A percentile compares a stretch with the other conserved stretches of the same genome.
These are phyloP conservation scores for Phasia obesa DNA, from an alignment of 2,888 invertebrate genomes.

Conservation along the genomic window DNA sequence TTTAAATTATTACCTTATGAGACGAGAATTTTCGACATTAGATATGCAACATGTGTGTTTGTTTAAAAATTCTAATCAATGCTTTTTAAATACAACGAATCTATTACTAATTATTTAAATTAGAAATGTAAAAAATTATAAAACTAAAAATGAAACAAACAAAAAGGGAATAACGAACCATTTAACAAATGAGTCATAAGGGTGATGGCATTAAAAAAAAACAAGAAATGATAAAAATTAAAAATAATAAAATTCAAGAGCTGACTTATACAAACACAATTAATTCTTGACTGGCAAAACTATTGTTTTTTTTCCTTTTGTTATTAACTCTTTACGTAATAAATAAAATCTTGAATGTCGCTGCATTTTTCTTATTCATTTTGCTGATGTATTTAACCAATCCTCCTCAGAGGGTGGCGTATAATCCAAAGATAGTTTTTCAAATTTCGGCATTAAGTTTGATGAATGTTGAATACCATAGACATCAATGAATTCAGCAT, in stretches of 20 bases:
- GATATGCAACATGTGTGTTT: background rate
- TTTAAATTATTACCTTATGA: background rate
- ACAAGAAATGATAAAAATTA: background rate
- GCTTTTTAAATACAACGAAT: background rate
- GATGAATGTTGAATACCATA: slow-evolving; percentile 57
- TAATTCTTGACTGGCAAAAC: background rate
- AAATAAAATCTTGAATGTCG: background rate
- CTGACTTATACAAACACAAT: background rate
- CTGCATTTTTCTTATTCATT: background rate
- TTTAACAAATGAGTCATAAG: slow-evolving; percentile 1
- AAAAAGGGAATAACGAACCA: background rate
- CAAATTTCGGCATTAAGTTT: slow-evolving; percentile 75
- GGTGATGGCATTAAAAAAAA: background rate
- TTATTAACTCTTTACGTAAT: too few species aligned
- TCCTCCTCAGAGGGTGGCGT: slow-evolving; percentile 40
- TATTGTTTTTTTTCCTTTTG: background rate
- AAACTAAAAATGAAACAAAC: background rate
- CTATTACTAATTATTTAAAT: slow-evolving; percentile 5
- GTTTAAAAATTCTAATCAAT: slow-evolving; percentile 7
- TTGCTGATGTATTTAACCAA: slow-evolving; percentile 28
- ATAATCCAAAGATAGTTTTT: slow-evolving; percentile 75
- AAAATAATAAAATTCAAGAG: background rate
- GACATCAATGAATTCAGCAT: slow-evolving; percentile 80
- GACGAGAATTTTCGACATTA: slow-evolving; percentile 5
- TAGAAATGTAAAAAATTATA: background rate